These are phyloP conservation scores for Plumapathes pennacea DNA, from an alignment of 92 coral and sea anemone species.

Conservation along the genomic window DNA sequence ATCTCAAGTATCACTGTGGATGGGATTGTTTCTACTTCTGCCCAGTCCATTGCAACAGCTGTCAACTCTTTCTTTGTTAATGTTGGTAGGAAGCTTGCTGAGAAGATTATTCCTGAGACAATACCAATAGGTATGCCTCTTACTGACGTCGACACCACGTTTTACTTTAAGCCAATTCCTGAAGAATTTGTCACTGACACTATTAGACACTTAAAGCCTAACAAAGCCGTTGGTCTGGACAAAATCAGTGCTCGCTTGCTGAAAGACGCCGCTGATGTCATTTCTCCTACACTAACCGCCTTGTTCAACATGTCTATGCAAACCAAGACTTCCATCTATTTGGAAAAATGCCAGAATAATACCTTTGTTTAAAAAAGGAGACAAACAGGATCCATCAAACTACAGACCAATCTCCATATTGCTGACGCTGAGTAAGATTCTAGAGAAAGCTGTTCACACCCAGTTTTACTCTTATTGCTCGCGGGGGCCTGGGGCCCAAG, in stretches of 20 bases:
- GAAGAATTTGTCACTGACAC: constrained; percentile 12
- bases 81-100: too few species aligned
- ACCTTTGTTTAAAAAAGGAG: constrained; percentile 15
- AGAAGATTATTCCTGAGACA: too few species aligned
- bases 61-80: too few species aligned
- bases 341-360: constrained; percentile 28
- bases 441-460: constrained; percentile 5
- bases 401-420: constrained; percentile 20
- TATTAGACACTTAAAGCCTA: constrained; percentile 27
- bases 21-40: too few species aligned
- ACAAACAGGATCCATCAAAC: constrained; percentile 24
- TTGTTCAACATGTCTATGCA: constrained; percentile 35
- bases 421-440: constrained; percentile 8
- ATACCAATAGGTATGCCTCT: too few species aligned
- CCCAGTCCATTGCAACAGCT: too few species aligned
- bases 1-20: too few species aligned
- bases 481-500: too few species aligned
- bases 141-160: too few species aligned
- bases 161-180: constrained; percentile 4
- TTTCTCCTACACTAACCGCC: constrained; percentile 37
- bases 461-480: constrained; percentile 3
- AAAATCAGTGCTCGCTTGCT: constrained; percentile 33
- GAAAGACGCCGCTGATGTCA: constrained; percentile 35
- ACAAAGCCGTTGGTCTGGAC: constrained; percentile 34
- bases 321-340: constrained; percentile 14